Evolutionary conservation across 2,797 vertebrate species (phyloP).

Genomic region (Pseudocheirus occidentalis): DNA sequence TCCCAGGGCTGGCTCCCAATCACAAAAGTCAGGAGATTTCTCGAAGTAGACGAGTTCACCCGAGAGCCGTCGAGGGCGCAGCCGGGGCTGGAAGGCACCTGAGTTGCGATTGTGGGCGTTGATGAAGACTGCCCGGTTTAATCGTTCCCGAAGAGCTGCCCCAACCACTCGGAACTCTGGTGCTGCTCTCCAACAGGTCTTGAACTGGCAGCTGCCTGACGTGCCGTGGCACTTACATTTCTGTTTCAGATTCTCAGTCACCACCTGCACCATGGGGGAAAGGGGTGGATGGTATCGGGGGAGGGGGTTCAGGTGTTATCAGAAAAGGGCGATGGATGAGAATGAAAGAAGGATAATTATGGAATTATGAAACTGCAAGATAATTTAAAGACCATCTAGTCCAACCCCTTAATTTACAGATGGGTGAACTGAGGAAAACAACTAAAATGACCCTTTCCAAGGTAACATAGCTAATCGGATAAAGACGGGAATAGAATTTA

Average conservation of each 20-base stretch:
- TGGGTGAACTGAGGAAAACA: conserved; percentile 17
- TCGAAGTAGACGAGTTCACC: conserved; percentile 94
- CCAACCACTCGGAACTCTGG: conserved; percentile 93
- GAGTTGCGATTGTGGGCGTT: conserved; percentile 96
- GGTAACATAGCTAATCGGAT: background rate
- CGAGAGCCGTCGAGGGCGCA: conserved; percentile 87
- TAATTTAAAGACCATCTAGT: background rate
- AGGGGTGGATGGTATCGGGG: background rate
- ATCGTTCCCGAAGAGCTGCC: conserved; percentile 89
- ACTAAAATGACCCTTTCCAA: background rate
- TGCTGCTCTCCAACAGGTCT: conserved; percentile 94
- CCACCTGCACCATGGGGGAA: conserved; percentile 84
- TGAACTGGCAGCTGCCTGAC: conserved; percentile 96
- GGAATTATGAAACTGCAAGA: background rate
- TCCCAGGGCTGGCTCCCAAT: conserved; percentile 87
- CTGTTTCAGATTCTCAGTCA: conserved; percentile 93
- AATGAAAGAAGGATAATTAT: conserved; percentile 15
- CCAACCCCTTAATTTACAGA: background rate
- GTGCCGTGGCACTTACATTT: conserved; percentile 96
- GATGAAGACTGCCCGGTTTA: conserved; percentile 91
- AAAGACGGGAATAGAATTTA: conserved; percentile 20
- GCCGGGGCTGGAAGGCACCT: conserved; percentile 91
- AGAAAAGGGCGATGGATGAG: background rate
- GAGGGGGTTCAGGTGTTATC: background rate
- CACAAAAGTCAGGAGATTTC: conserved; percentile 95